Percentiles rank a stretch among this genome's conserved stretches.
Evolutionary conservation across 2,797 vertebrate genomes (phyloP).

Genomic region (Pogoniulus pusillus): DNA sequence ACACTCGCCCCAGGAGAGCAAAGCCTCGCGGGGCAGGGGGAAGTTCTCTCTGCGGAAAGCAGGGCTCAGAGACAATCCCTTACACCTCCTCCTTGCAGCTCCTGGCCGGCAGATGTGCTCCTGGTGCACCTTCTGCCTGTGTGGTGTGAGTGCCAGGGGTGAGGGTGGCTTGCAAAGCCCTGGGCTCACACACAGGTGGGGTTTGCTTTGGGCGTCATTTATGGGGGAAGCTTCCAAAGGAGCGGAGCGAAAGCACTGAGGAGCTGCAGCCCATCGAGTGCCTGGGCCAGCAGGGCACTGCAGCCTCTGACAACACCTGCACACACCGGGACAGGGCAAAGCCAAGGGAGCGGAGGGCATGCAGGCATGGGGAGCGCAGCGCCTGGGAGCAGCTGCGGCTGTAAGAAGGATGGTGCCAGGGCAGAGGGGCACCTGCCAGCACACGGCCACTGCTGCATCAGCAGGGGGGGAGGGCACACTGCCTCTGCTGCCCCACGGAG

Average conservation of each 20-base stretch:
- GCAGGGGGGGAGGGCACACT: fast-evolving
- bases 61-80: slow-evolving; percentile 12
- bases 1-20: slow-evolving; percentile 37
- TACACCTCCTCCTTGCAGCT: not conserved
- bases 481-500: not conserved
- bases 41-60: slow-evolving; percentile 39
- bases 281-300: slow-evolving; percentile 32
- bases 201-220: not conserved
- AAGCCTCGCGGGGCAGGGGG: slow-evolving; percentile 41
- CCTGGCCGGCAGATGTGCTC: not conserved
- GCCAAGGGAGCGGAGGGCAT: not conserved
- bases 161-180: not conserved
- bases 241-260: slow-evolving; percentile 31
- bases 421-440: not conserved
- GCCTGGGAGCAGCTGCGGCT: fast-evolving
- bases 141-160: not conserved
- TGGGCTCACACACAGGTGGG: not conserved
- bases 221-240: not conserved
- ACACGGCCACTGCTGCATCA: fast-evolving
- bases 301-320: too few relatives aligned
- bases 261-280: slow-evolving; percentile 46
- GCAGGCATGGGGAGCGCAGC: fast-evolving
- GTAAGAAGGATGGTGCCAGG: fast-evolving
- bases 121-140: not conserved
- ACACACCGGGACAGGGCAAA: slow-evolving; percentile 15